Evolutionary conservation across 1,140 invertebrate genomes (phyloP).

Genomic region (Lepidotrigona ventralis): DNA sequence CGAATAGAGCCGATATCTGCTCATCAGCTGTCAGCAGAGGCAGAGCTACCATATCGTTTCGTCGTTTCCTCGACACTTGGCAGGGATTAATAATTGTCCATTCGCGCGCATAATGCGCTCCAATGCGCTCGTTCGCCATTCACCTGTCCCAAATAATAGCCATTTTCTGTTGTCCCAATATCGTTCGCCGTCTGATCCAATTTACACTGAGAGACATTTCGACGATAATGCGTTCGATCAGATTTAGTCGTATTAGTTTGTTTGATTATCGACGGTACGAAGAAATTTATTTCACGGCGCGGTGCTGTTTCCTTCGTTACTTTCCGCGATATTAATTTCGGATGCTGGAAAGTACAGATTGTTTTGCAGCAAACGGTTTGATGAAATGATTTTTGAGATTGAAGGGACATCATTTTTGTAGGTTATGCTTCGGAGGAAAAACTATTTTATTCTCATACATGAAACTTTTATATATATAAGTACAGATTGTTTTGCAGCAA

Average conservation of each 20-base stretch:
- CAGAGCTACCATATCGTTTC: slow-evolving; percentile 5
- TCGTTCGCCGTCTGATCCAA: not conserved
- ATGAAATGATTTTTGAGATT: not conserved
- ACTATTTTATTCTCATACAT: too few relatives aligned
- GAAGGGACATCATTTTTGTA: too few relatives aligned
- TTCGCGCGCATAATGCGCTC: slow-evolving; percentile 16
- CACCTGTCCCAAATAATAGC: not conserved
- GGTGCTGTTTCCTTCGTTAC: not conserved
- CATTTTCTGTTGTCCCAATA: slow-evolving; percentile 1
- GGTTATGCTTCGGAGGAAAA: not conserved
- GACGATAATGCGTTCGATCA: not conserved
- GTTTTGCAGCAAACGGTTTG: too few relatives aligned
- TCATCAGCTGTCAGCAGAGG: slow-evolving; percentile 18
- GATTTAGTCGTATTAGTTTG: too few relatives aligned
- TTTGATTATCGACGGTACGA: not conserved
- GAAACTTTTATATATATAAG: too few relatives aligned
- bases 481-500: too few relatives aligned
- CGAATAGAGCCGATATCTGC: slow-evolving; percentile 34
- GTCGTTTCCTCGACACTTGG: slow-evolving; percentile 38
- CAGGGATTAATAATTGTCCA: slow-evolving; percentile 41
- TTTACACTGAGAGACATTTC: slow-evolving; percentile 2
- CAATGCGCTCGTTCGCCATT: not conserved
- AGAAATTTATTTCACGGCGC: too few relatives aligned
- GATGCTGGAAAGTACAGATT: too few relatives aligned
- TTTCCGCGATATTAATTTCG: not conserved